These are phyloP conservation scores for Megathymus violae DNA, from an alignment of 1,140 invertebrate species.

Conservation along the genomic window DNA sequence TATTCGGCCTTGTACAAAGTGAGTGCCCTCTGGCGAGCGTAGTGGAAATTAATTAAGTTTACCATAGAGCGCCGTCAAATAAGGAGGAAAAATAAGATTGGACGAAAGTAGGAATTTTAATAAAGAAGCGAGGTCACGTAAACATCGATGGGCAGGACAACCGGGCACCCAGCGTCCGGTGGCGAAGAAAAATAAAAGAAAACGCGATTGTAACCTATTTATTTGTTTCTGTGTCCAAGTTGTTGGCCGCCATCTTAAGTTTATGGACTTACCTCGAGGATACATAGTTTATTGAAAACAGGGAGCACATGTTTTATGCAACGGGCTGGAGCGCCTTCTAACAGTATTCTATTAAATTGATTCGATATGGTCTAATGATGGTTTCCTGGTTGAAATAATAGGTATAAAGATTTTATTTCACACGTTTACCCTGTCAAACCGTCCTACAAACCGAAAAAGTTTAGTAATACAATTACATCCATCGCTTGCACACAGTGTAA, in stretches of 20 bases:
- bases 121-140: constrained; percentile 75
- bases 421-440: too few species aligned
- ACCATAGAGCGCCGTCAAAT: constrained; percentile 58
- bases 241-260: constrained; percentile 39
- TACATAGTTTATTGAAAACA: constrained; percentile 49
- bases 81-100: constrained; percentile 62
- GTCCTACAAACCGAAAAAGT: too few species aligned
- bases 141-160: constrained; percentile 63
- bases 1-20: constrained; percentile 26
- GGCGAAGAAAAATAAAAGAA: constrained; percentile 41
- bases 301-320: constrained; percentile 24
- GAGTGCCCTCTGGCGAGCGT: constrained; percentile 33
- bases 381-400: not conserved
- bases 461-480: too few species aligned
- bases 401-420: too few species aligned
- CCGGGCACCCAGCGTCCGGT: constrained; percentile 30
- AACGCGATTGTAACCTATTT: constrained; percentile 44
- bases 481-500: too few species aligned
- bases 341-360: constrained; percentile 20
- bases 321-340: not conserved
- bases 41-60: constrained; percentile 72
- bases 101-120: constrained; percentile 73
- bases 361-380: constrained; percentile 10
- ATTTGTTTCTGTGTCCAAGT: constrained; percentile 57
- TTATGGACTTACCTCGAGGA: constrained; percentile 40